Evolutionary conservation across 2,888 invertebrate genomes (phyloP).

Genomic region (Caenorhabditis sp.): DNA sequence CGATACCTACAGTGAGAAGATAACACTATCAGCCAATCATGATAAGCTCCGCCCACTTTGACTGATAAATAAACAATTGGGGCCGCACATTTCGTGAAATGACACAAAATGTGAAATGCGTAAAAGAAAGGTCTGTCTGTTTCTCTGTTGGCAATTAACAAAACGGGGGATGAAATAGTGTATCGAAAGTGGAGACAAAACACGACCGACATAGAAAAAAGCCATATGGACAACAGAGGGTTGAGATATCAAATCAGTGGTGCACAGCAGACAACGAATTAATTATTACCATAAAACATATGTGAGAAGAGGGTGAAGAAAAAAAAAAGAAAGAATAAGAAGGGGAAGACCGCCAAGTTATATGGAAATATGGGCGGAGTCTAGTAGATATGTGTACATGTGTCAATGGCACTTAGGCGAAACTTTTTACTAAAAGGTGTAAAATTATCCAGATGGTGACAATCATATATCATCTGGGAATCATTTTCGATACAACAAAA

Average conservation of each 20-base stretch:
- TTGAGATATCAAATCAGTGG: slow-evolving; percentile 1
- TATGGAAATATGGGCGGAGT: no score
- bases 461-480: neutral
- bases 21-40: neutral
- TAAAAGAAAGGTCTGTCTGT: neutral
- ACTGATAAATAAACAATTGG: neutral
- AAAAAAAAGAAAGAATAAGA: no score
- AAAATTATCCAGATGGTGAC: no score
- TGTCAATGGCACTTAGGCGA: no score
- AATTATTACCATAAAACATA: neutral
- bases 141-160: neutral
- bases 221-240: neutral
- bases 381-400: no score
- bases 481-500: neutral
- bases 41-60: neutral
- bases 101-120: neutral
- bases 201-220: neutral
- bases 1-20: neutral
- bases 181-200: neutral
- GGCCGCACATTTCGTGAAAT: neutral
- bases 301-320: neutral
- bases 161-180: neutral
- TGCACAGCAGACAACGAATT: neutral
- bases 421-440: no score
- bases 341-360: no score